Percentiles rank a stretch among this genome's conserved stretches.
Conservation (phyloP, 1,140 invertebrate genomes). For the Cydia splendana region DNA sequence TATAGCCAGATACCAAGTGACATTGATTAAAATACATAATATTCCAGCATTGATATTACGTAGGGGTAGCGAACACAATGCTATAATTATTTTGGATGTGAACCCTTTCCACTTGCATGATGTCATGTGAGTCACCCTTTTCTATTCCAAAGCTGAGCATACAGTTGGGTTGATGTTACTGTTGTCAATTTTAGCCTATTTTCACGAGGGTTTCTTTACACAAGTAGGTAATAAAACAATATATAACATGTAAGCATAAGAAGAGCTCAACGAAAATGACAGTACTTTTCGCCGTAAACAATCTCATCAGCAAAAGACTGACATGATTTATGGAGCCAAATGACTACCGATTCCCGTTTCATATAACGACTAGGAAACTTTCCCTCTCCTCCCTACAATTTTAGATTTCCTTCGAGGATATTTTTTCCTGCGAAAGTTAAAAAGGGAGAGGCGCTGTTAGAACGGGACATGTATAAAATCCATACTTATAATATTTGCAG, state of each 20-base stretch:
- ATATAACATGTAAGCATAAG: not conserved
- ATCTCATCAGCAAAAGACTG: slow-evolving; percentile 44
- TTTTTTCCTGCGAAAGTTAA: slow-evolving; percentile 65
- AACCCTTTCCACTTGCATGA: slow-evolving; percentile 38
- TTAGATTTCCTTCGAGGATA: slow-evolving; percentile 71
- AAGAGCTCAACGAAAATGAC: slow-evolving; percentile 32
- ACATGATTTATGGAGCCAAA: slow-evolving; percentile 58
- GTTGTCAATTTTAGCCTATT: no score
- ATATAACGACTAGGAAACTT: slow-evolving; percentile 56
- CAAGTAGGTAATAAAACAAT: not conserved
- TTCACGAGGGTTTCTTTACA: no score
- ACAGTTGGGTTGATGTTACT: not conserved
- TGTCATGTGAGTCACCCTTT: not conserved
- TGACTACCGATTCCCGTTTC: slow-evolving; percentile 61
- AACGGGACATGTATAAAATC: slow-evolving; percentile 72
- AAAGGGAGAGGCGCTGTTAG: slow-evolving; percentile 54
- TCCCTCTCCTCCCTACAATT: slow-evolving; percentile 63
- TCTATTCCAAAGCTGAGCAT: not conserved
- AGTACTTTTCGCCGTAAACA: slow-evolving; percentile 48
- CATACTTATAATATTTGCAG: slow-evolving; percentile 79
- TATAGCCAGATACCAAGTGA: no score
- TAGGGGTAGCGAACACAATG: slow-evolving; percentile 46
- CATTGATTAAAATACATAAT: not conserved
- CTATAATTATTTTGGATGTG: slow-evolving; percentile 35
- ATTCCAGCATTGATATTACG: slow-evolving; percentile 11